Conservation (phyloP, 92 coral and sea anemone genomes). For the Zoanthus solanderi region DNA sequence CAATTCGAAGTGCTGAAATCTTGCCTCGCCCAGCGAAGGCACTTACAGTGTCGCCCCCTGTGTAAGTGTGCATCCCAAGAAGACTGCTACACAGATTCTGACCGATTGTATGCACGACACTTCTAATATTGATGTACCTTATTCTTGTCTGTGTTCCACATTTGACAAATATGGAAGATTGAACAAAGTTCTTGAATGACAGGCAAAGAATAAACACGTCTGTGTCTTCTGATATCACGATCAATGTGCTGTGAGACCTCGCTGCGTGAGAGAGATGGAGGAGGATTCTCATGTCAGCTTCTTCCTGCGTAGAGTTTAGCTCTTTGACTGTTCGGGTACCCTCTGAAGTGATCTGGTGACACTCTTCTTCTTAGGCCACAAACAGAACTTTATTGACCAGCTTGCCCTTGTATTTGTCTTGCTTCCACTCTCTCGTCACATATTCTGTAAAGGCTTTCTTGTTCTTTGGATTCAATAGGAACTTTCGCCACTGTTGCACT, state of each 20-base stretch:
- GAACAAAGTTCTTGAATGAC: background rate
- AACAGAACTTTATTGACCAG: background rate
- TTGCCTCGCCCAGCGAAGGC: too few relatives aligned
- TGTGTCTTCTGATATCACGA: conserved; percentile 27
- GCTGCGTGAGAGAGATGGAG: background rate
- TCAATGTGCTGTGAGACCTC: background rate
- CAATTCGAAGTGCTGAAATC: too few relatives aligned
- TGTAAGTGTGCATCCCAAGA: too few relatives aligned
- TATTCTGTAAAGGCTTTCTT: conserved; percentile 24
- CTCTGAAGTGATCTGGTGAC: background rate
- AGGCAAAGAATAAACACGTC: background rate
- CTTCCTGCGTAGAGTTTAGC: conserved; percentile 3
- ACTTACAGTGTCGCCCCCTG: too few relatives aligned
- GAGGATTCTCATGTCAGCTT: conserved; percentile 16
- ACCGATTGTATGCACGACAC: background rate
- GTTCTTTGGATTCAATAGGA: conserved; percentile 43
- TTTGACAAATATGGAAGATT: background rate
- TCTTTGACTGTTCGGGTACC: background rate
- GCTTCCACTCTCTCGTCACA: background rate
- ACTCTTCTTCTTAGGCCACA: background rate
- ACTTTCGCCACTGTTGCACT: conserved; percentile 54
- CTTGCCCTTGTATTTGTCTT: background rate
- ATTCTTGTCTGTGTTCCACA: background rate
- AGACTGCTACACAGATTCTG: too few relatives aligned
- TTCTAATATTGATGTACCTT: background rate